Evolutionary conservation across 2,797 vertebrate species (phyloP).

Genomic region (Amblyraja radiata): DNA sequence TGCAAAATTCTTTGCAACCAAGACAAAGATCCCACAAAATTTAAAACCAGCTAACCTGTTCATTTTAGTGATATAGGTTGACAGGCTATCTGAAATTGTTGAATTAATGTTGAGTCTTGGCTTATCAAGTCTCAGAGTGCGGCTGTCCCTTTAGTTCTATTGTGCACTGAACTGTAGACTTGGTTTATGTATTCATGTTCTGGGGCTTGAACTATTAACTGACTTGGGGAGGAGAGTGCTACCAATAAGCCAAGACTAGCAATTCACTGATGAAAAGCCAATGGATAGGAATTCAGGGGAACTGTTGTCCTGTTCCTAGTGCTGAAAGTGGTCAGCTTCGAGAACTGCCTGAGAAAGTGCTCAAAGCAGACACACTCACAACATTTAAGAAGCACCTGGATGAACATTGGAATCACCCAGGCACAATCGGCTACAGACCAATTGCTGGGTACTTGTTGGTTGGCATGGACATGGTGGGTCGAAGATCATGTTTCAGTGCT

Average conservation of each 20-base stretch:
- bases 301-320: neutral
- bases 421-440: too few relatives aligned
- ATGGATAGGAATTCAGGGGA: too few relatives aligned
- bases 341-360: neutral
- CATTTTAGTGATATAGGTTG: neutral
- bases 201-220: neutral
- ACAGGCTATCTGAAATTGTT: too few relatives aligned
- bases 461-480: too few relatives aligned
- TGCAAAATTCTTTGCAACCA: neutral
- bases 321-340: neutral
- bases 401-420: too few relatives aligned
- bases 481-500: too few relatives aligned
- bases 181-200: neutral
- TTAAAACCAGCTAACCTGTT: neutral
- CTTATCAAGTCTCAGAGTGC: neutral
- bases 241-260: neutral
- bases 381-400: too few relatives aligned
- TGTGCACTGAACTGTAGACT: neutral
- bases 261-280: neutral
- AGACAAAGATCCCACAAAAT: neutral
- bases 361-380: too few relatives aligned
- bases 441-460: too few relatives aligned
- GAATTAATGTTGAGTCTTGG: too few relatives aligned
- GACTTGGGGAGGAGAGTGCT: neutral
- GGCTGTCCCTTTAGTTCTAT: neutral